Base-by-base conservation (phyloP, 2,797 vertebrate genomes). In the Cynodonichthys magdalenae region DNA sequence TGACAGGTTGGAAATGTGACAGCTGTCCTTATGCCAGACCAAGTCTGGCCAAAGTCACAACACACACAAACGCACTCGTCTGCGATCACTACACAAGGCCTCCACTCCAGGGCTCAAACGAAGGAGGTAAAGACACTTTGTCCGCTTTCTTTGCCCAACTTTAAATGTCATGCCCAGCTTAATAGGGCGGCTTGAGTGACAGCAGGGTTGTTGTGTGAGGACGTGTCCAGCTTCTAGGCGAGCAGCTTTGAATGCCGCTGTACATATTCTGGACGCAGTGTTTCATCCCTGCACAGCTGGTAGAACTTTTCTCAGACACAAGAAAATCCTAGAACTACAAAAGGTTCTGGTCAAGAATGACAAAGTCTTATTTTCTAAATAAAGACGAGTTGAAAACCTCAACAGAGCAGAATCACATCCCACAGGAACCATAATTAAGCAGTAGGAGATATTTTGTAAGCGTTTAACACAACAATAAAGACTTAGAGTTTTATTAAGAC, bases 1-100 rank as follows among this genome's bases (percentile, higher is more conserved):
- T 92, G 90, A 93, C 89, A 90, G 88, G 82, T 81, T 84, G 81
- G 88, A 92, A 88, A 93, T 89, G 86, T 93, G 92, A 93, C 92
- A 92, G 92, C 89, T 92, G 91, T 91, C 90, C 89, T 91, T 86
- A 87, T 83, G 89, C 90, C 81, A 89, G 87, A 83, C 87, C 82
- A 87, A 84, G 87, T 85, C 89, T 86, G 82, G 77, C 88, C 87
- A 91, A 92, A 91, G 90, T 91, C 90, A 90, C 57, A 79, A 82
- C 81, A 86, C 84, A 87, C 83, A 86, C 75, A 80, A 66, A 81
- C 79, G 83, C 79, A 82, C 75, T 77, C 83, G 73, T 76, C 72
- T 27, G 17, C 75, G 59, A 79, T 74, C 2, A 28, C 80, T 29
- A 51, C 76, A 81, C 63, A 70, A 79, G 81, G 85, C 80, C 85